Percentiles rank a stretch among this genome's conserved stretches.
phyloP scores from a whole-genome alignment of 2,797 vertebrate genomes.

The Characodon lateralis region DNA sequence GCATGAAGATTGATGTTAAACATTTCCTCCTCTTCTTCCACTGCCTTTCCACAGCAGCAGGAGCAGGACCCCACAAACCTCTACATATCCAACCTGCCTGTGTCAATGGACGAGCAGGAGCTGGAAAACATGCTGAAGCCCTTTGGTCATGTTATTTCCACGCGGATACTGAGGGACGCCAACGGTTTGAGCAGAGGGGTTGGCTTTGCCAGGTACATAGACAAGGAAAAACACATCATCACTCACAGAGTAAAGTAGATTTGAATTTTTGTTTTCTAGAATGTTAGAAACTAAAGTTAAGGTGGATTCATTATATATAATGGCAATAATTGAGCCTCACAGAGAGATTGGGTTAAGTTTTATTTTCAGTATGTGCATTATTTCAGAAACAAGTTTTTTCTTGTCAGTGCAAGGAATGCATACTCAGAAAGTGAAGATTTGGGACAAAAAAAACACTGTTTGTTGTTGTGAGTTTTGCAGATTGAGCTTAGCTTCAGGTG shows the following conservation, averaged over 20 bases:
- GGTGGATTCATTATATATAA: not conserved
- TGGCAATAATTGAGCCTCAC: not conserved
- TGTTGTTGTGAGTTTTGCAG: not conserved
- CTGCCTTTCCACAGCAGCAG: conserved; percentile 87
- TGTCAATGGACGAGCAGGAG: conserved; percentile 98
- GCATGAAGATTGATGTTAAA: not conserved
- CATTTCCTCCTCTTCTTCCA: not conserved
- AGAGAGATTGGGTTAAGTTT: not conserved
- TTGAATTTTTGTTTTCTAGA: not conserved
- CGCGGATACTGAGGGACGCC: conserved; percentile 95
- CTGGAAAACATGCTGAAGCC: conserved; percentile 99
- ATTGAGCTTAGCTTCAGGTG: not conserved
- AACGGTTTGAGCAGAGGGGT: conserved; percentile 97
- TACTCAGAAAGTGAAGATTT: not conserved
- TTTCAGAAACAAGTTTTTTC: not conserved
- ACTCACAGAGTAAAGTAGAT: not conserved
- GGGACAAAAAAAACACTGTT: not conserved
- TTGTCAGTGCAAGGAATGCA: not conserved
- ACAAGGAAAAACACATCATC: not conserved
- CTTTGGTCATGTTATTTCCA: conserved; percentile 97
- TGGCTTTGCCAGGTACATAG: conserved; percentile 91
- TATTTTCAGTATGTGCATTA: not conserved
- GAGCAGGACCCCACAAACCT: conserved; percentile 98
- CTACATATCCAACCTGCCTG: conserved; percentile 97
- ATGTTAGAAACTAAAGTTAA: not conserved